Evolutionary conservation across 2,888 invertebrate species (phyloP).

Genomic region (Xiphydria camelus): DNA sequence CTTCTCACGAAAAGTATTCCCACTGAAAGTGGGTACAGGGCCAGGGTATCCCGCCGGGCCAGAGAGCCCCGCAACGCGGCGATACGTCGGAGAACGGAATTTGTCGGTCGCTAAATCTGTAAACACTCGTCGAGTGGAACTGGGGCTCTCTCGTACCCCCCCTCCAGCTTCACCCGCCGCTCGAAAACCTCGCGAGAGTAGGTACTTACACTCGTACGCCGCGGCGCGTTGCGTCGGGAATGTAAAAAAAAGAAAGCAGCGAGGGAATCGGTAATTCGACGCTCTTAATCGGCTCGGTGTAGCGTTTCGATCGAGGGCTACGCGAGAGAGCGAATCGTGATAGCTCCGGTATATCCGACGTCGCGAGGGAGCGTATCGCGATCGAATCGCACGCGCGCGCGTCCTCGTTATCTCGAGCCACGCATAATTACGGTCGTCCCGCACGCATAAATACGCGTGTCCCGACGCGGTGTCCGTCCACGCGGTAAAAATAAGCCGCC

Average conservation of each 20-base stretch:
- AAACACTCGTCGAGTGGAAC: neutral
- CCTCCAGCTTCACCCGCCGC: no score
- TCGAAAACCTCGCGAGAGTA: no score
- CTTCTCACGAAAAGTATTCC: no score
- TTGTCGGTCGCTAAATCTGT: neutral
- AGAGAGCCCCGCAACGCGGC: constrained; percentile 7
- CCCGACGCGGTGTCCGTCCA: no score
- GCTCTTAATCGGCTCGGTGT: constrained; percentile 46
- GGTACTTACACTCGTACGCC: neutral
- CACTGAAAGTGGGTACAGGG: no score
- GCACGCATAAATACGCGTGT: constrained; percentile 19
- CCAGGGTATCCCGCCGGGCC: no score
- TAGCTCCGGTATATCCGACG: no score
- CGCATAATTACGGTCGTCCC: neutral
- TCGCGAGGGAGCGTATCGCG: neutral
- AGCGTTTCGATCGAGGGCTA: constrained; percentile 35
- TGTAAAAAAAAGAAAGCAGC: constrained; percentile 5
- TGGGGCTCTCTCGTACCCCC: no score
- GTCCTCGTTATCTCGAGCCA: neutral
- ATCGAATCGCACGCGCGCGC: neutral
- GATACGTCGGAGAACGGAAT: no score
- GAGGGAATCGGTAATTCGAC: constrained; percentile 40
- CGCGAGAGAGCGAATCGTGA: constrained; percentile 13
- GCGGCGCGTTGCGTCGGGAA: neutral
- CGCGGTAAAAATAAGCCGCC: no score